Percentiles rank a stretch among this genome's conserved stretches.
Evolutionary conservation across 2,113 vertebrate species (phyloP).

Genomic region (Catharus fuscescens): DNA sequence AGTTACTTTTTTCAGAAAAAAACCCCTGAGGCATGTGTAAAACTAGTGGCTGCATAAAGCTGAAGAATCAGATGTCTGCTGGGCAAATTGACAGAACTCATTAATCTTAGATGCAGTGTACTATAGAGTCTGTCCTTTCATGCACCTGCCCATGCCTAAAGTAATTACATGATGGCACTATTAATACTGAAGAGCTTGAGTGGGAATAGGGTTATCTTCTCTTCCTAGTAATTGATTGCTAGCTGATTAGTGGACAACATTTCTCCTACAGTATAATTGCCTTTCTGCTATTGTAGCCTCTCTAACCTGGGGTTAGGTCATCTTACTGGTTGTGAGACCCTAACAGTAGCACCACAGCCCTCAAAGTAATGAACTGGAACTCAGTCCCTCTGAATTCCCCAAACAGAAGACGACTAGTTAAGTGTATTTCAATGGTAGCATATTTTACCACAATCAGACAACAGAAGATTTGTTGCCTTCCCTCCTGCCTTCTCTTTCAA

Average conservation of each 20-base stretch:
- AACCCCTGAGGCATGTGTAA: conserved; percentile 70
- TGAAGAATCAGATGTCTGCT: conserved; percentile 84
- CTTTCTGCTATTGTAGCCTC: conserved; percentile 76
- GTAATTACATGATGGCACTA: conserved; percentile 87
- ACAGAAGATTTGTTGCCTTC: conserved; percentile 6
- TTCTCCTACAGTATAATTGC: conserved; percentile 83
- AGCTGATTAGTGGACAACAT: conserved; percentile 85
- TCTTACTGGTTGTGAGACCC: conserved; percentile 68
- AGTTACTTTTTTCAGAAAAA: conserved; percentile 49
- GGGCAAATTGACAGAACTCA: conserved; percentile 87
- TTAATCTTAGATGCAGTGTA: conserved; percentile 82
- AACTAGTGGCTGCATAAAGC: conserved; percentile 77
- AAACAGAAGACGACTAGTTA: conserved; percentile 72
- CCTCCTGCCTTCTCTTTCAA: not conserved
- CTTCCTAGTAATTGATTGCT: conserved; percentile 85
- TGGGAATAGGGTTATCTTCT: conserved; percentile 82
- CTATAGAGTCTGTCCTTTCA: conserved; percentile 81
- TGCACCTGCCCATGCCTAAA: conserved; percentile 83
- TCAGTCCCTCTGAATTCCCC: conserved; percentile 64
- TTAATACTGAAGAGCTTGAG: conserved; percentile 82
- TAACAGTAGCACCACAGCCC: conserved; percentile 64
- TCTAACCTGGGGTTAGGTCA: conserved; percentile 74
- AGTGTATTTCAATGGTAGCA: conserved; percentile 66
- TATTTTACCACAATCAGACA: conserved; percentile 51
- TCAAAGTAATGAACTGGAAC: conserved; percentile 80